phyloP scores from a whole-genome alignment of 2,797 vertebrate genomes.

The Macropus fuliginosus region DNA sequence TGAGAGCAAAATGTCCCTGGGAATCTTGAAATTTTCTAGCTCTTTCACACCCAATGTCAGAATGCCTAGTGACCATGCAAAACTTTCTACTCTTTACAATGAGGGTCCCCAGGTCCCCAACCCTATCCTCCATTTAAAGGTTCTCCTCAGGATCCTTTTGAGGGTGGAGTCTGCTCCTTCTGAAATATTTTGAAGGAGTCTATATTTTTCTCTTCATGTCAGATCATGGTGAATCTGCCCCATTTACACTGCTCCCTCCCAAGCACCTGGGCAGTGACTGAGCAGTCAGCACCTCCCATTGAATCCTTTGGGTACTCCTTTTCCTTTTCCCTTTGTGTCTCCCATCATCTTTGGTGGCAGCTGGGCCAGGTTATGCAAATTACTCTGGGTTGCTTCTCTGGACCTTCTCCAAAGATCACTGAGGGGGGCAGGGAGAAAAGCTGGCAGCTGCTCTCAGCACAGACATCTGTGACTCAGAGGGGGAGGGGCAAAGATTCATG shows the following conservation, averaged over 20 bases:
- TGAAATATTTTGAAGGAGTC: background rate
- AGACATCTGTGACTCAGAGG: conserved; percentile 3
- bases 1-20: background rate
- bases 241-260: background rate
- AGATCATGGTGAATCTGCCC: background rate
- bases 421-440: conserved; percentile 3
- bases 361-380: conserved; percentile 6
- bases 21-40: background rate
- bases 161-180: background rate
- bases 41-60: background rate
- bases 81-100: background rate
- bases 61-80: background rate
- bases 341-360: background rate
- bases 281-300: background rate
- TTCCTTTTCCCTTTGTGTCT: background rate
- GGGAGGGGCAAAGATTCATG: background rate
- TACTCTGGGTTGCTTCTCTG: background rate
- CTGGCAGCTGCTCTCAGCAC: background rate
- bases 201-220: background rate
- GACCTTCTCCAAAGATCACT: conserved; percentile 4
- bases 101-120: background rate
- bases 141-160: background rate
- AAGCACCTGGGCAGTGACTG: background rate
- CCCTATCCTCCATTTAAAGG: background rate
- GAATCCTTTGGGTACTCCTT: background rate